Conservation (phyloP, 2,113 vertebrate genomes). For the Merops nubicus region DNA sequence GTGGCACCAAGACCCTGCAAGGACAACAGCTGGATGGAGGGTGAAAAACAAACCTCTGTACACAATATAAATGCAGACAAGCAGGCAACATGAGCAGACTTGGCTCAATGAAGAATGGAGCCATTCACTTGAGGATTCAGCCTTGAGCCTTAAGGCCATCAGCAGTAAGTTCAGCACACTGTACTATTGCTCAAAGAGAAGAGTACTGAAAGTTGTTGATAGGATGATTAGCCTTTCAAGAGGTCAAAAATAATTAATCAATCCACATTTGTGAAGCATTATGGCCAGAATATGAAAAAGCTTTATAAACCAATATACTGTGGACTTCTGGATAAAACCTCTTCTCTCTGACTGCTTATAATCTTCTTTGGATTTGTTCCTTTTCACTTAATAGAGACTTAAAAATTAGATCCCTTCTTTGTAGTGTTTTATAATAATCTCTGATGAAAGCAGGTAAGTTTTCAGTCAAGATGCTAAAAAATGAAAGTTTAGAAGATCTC, state of each 20-base stretch:
- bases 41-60: not conserved
- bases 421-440: not conserved
- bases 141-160: not conserved
- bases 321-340: not conserved
- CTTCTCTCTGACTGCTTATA: not conserved
- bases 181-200: not conserved
- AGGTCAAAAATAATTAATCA: constrained; percentile 33
- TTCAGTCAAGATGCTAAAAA: not conserved
- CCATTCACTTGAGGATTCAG: not conserved
- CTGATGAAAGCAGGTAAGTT: not conserved
- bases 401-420: not conserved
- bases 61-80: no score
- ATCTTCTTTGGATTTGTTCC: constrained; percentile 7
- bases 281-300: not conserved
- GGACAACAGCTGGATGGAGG: rapidly evolving
- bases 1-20: rapidly evolving
- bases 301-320: not conserved
- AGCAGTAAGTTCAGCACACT: not conserved
- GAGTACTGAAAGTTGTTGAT: constrained; percentile 37
- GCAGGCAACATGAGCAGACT: not conserved
- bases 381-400: not conserved
- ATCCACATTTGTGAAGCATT: constrained; percentile 12
- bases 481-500: not conserved
- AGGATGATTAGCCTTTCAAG: constrained; percentile 22
- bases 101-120: rapidly evolving